Conservation (phyloP, 2,113 vertebrate species). For the Apodemus sylvaticus region DNA sequence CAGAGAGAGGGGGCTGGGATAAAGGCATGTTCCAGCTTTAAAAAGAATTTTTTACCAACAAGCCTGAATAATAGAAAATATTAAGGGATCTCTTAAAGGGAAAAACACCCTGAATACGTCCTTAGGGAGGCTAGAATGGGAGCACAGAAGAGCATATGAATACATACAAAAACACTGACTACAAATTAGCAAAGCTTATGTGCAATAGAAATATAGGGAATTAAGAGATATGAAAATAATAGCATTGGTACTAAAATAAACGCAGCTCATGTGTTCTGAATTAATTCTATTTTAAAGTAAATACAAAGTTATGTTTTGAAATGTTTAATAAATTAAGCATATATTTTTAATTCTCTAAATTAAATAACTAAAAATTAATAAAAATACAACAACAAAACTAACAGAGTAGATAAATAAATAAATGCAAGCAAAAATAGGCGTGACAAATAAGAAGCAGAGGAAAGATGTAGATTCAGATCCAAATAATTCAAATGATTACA, state of each 20-base stretch:
- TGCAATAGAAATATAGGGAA: not conserved
- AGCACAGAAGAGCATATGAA: not conserved
- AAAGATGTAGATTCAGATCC: not conserved
- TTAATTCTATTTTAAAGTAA: not conserved
- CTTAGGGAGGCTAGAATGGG: not conserved
- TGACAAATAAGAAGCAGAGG: not conserved
- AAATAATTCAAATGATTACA: not conserved
- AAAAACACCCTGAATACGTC: not conserved
- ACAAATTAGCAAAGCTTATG: not conserved
- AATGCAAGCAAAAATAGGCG: not conserved
- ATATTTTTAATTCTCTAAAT: not conserved
- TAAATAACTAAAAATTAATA: not conserved
- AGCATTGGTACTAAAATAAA: not conserved
- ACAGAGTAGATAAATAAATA: not conserved
- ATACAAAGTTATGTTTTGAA: not conserved
- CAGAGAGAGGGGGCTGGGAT: no score
- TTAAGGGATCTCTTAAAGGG: not conserved
- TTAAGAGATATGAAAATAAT: not conserved
- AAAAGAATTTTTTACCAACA: not conserved
- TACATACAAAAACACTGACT: not conserved
- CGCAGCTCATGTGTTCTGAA: not conserved
- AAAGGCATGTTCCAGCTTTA: no score
- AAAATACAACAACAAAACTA: not conserved
- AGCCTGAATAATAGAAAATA: not conserved
- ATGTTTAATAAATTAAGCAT: not conserved